phyloP scores from a whole-genome alignment of 2,113 vertebrate genomes.

The Trichechus manatus region DNA sequence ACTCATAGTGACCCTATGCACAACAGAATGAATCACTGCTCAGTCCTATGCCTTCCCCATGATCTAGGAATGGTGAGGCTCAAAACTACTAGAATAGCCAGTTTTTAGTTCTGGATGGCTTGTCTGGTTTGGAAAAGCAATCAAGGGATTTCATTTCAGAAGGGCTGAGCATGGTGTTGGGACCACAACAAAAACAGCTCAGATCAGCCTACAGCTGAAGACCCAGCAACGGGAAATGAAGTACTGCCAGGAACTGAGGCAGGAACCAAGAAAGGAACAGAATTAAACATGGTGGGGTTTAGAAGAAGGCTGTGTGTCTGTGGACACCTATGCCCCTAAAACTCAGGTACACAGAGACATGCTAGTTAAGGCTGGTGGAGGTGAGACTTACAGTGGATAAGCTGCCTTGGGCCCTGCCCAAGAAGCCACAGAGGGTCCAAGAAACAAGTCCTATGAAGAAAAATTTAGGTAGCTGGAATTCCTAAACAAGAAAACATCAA shows the following conservation, averaged over 20 bases:
- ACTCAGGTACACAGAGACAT: not conserved
- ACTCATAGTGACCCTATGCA: not conserved
- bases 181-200: not conserved
- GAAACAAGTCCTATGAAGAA: not conserved
- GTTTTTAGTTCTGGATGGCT: not conserved
- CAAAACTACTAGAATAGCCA: not conserved
- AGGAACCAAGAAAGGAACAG: not conserved
- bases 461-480: not conserved
- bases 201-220: not conserved
- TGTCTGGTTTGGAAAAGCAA: not conserved
- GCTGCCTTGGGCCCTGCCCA: not conserved
- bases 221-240: not conserved
- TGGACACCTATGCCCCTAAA: not conserved
- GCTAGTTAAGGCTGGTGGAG: not conserved
- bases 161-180: not conserved
- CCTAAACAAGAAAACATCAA: not conserved
- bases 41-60: not conserved
- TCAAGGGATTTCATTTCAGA: not conserved
- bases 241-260: not conserved
- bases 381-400: not conserved
- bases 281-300: not conserved
- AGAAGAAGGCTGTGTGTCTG: not conserved
- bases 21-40: not conserved
- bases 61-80: not conserved
- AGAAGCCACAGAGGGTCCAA: not conserved